Base-by-base conservation (phyloP, 2,113 vertebrate species). In the Brachyhypopomus occidentalis region DNA sequence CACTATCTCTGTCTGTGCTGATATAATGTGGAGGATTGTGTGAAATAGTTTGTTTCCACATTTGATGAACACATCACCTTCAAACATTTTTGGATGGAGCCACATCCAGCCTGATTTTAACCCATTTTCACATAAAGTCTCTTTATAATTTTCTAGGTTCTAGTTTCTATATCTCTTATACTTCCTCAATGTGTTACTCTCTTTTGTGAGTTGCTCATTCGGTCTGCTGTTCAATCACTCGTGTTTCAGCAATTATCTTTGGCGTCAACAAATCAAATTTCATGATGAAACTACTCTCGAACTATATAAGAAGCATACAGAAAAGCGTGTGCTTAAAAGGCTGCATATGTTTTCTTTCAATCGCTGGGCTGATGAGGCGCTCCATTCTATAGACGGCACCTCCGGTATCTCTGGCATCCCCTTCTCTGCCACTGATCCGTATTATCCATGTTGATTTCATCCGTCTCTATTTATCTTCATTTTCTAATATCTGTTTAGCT, bases 401-500 rank as follows among this genome's bases (percentile, higher is more conserved):
- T 25, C 20, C 4, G 14, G 69, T 34, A 71, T 55, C 30, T 60
- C 69, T 38, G 30, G 9, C 45, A 36, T 17, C 66, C 52, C 38
- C 22, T 60, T 59, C 8, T 1, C 48, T 41, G 52, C 64, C 11
- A 23, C 76, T 36, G 9, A 6, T 41, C 73, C 38, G 5, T 25
- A 20, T n/a, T 71, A 19, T 34, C 12, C 2, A 30, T n/a, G 38
- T 38, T 62, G 67, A 60, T 45, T 48, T 34, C 19, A n/a, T 79
- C 2, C 17, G 36, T 66, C 52, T 66, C 17, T 30, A 9, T 52
- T 72, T 59, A 63, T 72, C 67, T 72, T 23, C 30, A 63, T 72
- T 72, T 72, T 62, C 14, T 25, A 12, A 36, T 69, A 59, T 70
- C 22, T 45, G 22, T 79, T 71, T 60, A 16, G 20, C 22, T 70